Conservation (phyloP, 30 jellyfish, hydroid and myxozoan species). For the Turritopsis dohrnii region DNA sequence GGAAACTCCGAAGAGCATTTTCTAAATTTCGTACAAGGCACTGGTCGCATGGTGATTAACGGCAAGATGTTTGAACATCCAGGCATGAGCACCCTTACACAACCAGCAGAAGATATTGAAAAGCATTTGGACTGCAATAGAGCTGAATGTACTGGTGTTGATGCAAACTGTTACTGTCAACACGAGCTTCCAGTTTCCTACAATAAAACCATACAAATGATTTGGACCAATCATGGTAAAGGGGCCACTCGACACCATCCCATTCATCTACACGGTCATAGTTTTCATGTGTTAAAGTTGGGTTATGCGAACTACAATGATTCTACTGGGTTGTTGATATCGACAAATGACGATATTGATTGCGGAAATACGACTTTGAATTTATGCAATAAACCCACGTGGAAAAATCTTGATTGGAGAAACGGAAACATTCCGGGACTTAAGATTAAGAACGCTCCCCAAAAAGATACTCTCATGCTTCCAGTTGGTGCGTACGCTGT, state of each 20-base stretch:
- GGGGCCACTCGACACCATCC: conserved; percentile 46
- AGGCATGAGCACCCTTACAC: conserved; percentile 72
- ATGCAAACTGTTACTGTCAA: conserved; percentile 69
- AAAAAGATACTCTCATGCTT: conserved; percentile 36
- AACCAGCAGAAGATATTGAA: conserved; percentile 54
- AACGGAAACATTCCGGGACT: conserved; percentile 36
- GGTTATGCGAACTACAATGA: conserved; percentile 25
- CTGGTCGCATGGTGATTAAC: conserved; percentile 67
- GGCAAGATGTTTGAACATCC: conserved; percentile 79
- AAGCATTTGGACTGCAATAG: conserved; percentile 54
- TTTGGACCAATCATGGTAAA: conserved; percentile 39
- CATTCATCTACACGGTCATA: conserved; percentile 45
- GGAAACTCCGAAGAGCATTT: conserved; percentile 68
- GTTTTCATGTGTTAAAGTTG: conserved; percentile 39
- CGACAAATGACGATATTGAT: conserved; percentile 12
- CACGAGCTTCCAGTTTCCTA: conserved; percentile 30
- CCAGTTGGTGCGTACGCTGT: conserved; percentile 51
- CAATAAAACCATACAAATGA: conserved; percentile 40
- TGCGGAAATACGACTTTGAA: conserved; percentile 7
- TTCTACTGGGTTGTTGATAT: not conserved
- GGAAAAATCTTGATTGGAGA: conserved; percentile 25
- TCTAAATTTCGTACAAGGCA: conserved; percentile 70
- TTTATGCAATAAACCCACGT: conserved; percentile 26
- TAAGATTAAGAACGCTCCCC: conserved; percentile 30
- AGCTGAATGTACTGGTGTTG: conserved; percentile 62